Evolutionary conservation across 37 sponge, comb jelly and placozoan species (phyloP).

Genomic region (Haliclona indistincta): DNA sequence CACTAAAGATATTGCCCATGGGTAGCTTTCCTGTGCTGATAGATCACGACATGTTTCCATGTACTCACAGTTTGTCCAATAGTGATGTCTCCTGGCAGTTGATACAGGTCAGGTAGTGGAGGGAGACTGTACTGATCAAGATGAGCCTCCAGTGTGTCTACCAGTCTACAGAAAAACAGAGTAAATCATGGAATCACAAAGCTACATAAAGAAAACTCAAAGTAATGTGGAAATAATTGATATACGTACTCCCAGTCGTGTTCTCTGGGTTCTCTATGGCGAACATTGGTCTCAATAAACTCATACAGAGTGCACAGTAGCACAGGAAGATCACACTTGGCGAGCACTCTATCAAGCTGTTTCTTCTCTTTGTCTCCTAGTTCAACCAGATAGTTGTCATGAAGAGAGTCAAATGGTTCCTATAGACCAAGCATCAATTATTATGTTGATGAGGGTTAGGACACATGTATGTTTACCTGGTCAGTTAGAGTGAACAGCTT

Average conservation of each 20-base stretch:
- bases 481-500: neutral
- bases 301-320: constrained; percentile 28
- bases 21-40: no score
- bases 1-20: no score
- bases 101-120: no score
- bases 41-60: constrained; percentile 44
- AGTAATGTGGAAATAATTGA: no score
- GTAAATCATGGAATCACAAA: no score
- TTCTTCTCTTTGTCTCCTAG: constrained; percentile 1
- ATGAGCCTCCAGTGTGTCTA: no score
- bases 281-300: constrained; percentile 31
- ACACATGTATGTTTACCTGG: no score
- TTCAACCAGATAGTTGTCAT: neutral
- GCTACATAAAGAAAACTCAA: no score
- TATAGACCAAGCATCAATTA: neutral
- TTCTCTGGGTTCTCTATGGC: constrained; percentile 5
- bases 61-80: constrained; percentile 22
- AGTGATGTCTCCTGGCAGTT: no score
- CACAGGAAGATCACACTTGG: neutral
- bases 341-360: neutral
- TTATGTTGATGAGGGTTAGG: no score
- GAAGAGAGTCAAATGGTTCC: constrained; percentile 44
- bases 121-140: no score
- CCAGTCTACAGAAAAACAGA: no score
- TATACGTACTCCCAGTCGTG: constrained; percentile 16